Percentiles rank a stretch among this genome's conserved stretches.
phyloP scores from a whole-genome alignment of 2,113 vertebrate species.

The Rhinolophus ferrumequinum region DNA sequence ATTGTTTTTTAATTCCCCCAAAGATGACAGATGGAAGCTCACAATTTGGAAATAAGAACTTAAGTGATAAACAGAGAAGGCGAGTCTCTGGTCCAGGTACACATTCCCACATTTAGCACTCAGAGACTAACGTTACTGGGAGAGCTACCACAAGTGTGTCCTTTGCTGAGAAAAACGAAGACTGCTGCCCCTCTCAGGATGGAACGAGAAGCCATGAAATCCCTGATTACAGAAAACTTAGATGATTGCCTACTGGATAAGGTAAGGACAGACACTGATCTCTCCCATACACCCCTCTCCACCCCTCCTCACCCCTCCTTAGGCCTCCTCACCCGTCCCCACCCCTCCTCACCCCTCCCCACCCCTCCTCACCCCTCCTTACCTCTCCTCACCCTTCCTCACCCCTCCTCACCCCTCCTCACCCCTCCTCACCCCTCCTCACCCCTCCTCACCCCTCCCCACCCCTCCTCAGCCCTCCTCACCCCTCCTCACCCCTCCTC shows the following conservation, averaged over 20 bases:
- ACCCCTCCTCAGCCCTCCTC: no score
- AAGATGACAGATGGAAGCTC: background rate
- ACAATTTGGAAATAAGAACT: background rate
- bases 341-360: background rate
- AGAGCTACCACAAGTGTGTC: background rate
- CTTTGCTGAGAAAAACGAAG: constrained; percentile 43
- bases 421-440: no score
- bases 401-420: no score
- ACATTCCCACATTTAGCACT: background rate
- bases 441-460: no score
- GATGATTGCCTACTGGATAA: constrained; percentile 83
- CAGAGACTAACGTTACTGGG: background rate
- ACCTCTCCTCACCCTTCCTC: no score
- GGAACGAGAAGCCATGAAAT: constrained; percentile 80
- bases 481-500: no score
- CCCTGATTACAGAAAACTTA: constrained; percentile 83
- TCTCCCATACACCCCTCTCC: constrained; percentile 37
- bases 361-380: no score
- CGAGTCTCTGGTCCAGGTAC: background rate
- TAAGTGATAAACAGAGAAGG: background rate
- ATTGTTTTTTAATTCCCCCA: background rate
- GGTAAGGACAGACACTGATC: constrained; percentile 80
- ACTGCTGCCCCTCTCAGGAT: constrained; percentile 37
- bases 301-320: no score
- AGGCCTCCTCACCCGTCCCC: no score